phyloP scores from a whole-genome alignment of 2,113 vertebrate species.

The Menura novaehollandiae region DNA sequence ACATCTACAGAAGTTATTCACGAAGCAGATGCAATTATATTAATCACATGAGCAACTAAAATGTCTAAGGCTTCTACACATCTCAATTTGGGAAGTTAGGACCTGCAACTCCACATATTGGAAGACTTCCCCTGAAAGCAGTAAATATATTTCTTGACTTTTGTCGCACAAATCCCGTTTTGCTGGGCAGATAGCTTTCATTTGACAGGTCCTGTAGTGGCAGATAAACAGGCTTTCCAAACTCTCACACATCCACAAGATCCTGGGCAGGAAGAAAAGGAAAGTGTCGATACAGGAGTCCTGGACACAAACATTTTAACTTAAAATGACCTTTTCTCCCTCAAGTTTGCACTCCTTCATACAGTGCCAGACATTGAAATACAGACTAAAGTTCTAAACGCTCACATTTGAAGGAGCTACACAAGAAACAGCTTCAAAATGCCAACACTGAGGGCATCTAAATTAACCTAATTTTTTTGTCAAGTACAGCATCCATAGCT shows the following conservation, averaged over 20 bases:
- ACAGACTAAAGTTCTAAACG: not conserved
- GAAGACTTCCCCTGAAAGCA: not conserved
- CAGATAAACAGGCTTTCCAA: not conserved
- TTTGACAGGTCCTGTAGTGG: not conserved
- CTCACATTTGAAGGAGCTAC: not conserved
- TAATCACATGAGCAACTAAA: not conserved
- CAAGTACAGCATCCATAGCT: not conserved
- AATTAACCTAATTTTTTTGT: not conserved
- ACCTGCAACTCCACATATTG: not conserved
- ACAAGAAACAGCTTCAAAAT: not conserved
- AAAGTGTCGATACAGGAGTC: not conserved
- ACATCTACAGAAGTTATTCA: constrained; percentile 6
- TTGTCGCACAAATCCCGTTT: not conserved
- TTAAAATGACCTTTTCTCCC: not conserved
- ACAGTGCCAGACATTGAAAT: not conserved
- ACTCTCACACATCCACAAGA: not conserved
- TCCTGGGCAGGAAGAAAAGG: not conserved
- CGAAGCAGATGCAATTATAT: not conserved
- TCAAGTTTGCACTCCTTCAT: not conserved
- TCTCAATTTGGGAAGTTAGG: not conserved
- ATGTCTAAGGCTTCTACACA: not conserved
- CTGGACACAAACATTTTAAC: not conserved
- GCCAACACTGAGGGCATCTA: not conserved
- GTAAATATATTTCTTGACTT: not conserved
- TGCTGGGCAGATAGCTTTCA: not conserved